Evolutionary conservation across 1,140 invertebrate genomes (phyloP), one percentile per base, ranked within the genome.

Genomic region (Neodiprion pinetum): DNA sequence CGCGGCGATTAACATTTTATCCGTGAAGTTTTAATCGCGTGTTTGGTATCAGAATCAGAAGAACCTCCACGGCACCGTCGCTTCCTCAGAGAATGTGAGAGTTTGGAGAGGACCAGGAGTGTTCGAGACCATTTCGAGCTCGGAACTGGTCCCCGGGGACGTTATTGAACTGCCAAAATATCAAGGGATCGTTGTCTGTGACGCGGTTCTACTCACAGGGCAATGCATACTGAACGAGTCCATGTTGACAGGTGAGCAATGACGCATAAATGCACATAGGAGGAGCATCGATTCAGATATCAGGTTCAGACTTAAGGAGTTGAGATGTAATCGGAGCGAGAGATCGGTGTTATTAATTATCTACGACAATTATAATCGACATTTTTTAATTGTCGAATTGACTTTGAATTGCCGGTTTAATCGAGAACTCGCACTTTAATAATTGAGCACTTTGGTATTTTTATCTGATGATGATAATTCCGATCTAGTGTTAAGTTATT

Each of bases 151-250:
- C 0, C 98, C 98, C 10, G 98, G 98, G 0, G 98, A 99, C 89
- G 90, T 99, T 10, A 92, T 99, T 61, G 90, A 95, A 73, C 93
- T 99, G 76, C 97, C 98, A 11, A 88, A 92, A 1, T 90, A 92
- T 79, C 97, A 96, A 21, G 96, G 95, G 84, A 91, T 92, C 7
- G 93, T 98, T 91, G 92, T 95, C 77, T 98, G 96, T 87, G 98
- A 99, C 88, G 96, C 96, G 1, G 94, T 97, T 2, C 85, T 99
- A 28, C 89, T 98, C 3, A 92, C 92, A 68, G 97, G 98, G 3
- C 95, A 92, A 73, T 97, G 96, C 78, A 96, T 99, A 78, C 92
- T 99, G 12, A 98, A 99, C 86, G 98, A 99, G 89, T 96, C 96
- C 78, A 98, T 98, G 96, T 90, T 99, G 11, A 99, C 97, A 71